phyloP scores from a whole-genome alignment of 2,888 invertebrate species.

The Danaus chrysippus region DNA sequence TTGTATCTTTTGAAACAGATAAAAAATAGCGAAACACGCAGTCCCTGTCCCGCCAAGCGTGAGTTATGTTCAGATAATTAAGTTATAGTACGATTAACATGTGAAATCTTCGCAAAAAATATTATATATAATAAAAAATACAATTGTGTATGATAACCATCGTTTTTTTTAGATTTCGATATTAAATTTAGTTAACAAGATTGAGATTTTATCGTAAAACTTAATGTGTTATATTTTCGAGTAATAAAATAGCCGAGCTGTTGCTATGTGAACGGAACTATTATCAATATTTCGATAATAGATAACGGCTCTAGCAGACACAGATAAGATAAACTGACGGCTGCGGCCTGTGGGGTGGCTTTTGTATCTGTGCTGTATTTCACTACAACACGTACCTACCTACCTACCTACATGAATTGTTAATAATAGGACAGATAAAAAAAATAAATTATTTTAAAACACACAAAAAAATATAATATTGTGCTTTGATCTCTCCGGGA shows the following conservation, averaged over 20 bases:
- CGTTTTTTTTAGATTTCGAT: no score
- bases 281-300: slow-evolving; percentile 33
- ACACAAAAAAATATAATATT: no score
- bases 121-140: background rate
- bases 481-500: no score
- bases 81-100: background rate
- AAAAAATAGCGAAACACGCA: background rate
- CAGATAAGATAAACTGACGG: slow-evolving; percentile 39
- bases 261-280: slow-evolving; percentile 30
- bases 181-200: background rate
- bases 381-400: no score
- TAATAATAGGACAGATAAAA: no score
- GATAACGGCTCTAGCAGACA: slow-evolving; percentile 41
- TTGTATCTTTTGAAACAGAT: slow-evolving; percentile 1
- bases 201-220: background rate
- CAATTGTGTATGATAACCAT: no score
- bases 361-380: slow-evolving; percentile 1
- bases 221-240: slow-evolving; percentile 2
- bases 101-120: background rate
- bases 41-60: slow-evolving; percentile 2
- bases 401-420: no score
- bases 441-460: no score
- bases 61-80: background rate
- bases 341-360: slow-evolving; percentile 15
- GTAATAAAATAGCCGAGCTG: slow-evolving; percentile 18